Conservation (phyloP, 2,113 vertebrate genomes). For the Dicerorhinus sumatrensis region DNA sequence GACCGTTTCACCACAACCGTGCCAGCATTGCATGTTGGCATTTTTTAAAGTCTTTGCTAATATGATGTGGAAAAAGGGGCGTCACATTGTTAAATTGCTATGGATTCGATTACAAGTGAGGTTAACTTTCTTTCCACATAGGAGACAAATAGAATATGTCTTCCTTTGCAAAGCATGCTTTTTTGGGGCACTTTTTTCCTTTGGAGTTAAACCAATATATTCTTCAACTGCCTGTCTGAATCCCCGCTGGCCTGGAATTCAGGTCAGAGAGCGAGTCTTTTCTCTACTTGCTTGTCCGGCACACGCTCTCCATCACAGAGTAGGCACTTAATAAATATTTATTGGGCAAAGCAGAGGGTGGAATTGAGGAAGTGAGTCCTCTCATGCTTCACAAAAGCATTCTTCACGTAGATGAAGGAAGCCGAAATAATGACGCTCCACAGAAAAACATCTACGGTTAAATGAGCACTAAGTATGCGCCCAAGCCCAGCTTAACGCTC, state of each 20-base stretch:
- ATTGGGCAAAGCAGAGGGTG: background rate
- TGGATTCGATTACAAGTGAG: background rate
- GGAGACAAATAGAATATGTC: rapidly evolving
- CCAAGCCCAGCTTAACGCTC: rapidly evolving
- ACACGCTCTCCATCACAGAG: rapidly evolving
- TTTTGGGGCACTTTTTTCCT: background rate
- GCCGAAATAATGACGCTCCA: rapidly evolving
- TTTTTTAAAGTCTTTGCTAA: background rate
- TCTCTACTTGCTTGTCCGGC: rapidly evolving
- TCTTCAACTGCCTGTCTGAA: background rate
- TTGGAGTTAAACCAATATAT: rapidly evolving
- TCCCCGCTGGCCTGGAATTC: background rate
- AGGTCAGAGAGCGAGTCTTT: background rate
- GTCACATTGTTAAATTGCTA: rapidly evolving
- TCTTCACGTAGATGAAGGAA: rapidly evolving
- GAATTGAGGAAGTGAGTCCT: background rate
- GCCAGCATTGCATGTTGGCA: rapidly evolving
- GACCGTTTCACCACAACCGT: background rate
- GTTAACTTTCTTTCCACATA: background rate
- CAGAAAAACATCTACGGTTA: background rate
- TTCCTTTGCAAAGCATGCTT: background rate
- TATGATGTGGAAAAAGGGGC: background rate
- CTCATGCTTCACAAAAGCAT: rapidly evolving
- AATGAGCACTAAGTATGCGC: rapidly evolving
- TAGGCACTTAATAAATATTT: background rate